A percentile compares a stretch with the other conserved stretches of the same genome.
Conservation (phyloP, 2,797 vertebrate genomes). For the Microcaecilia unicolor region DNA sequence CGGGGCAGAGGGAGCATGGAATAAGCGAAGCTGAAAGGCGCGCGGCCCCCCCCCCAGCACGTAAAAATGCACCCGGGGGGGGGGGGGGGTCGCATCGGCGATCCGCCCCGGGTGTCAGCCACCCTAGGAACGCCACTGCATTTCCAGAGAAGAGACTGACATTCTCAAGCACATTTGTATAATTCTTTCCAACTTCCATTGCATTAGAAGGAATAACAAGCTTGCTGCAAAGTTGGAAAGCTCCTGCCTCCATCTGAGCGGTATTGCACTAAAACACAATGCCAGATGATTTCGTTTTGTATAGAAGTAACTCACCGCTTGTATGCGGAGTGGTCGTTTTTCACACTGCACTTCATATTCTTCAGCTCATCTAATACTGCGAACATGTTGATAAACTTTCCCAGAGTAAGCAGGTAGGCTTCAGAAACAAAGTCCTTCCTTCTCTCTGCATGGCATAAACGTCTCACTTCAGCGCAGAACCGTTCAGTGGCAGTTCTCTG, state of each 20-base stretch:
- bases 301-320: constrained; percentile 65
- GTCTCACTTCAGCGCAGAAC: constrained; percentile 90
- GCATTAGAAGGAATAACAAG: too few species aligned
- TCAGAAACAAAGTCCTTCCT: constrained; percentile 98
- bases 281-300: accelerated
- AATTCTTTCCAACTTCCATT: too few species aligned
- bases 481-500: constrained; percentile 91
- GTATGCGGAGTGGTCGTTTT: constrained; percentile 96
- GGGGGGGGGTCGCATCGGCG: too few species aligned
- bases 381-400: constrained; percentile 99
- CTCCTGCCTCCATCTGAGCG: constrained; percentile 29
- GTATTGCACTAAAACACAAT: neutral
- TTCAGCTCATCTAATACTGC: constrained; percentile 93
- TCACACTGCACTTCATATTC: constrained; percentile 98
- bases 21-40: too few species aligned
- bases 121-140: too few species aligned
- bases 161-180: too few species aligned
- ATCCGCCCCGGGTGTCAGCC: too few species aligned
- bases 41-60: too few species aligned
- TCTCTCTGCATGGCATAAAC: constrained; percentile 85
- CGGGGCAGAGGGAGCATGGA: too few species aligned
- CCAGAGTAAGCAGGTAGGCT: constrained; percentile 88
- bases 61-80: too few species aligned
- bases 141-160: too few species aligned
- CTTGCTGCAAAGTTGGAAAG: too few species aligned